phyloP scores from a whole-genome alignment of 2,888 invertebrate species.

The Tortricodes alternella region DNA sequence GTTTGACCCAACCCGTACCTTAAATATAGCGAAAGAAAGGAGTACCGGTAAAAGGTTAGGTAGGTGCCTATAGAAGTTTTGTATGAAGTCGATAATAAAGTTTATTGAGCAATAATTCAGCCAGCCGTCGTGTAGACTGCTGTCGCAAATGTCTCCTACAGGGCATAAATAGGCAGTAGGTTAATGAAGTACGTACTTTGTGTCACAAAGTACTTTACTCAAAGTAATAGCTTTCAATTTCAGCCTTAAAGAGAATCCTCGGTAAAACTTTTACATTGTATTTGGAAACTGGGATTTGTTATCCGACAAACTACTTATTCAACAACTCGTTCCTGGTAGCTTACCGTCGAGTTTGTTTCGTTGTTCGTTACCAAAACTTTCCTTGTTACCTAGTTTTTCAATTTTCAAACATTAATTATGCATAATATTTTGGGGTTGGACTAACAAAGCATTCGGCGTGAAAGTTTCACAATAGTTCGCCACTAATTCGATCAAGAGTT shows the following conservation, averaged over 20 bases:
- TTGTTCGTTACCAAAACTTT: slow-evolving; percentile 11
- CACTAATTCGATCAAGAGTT: not conserved
- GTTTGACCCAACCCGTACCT: too few relatives aligned
- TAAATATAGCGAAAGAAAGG: slow-evolving; percentile 2
- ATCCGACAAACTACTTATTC: not conserved
- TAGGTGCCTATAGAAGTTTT: not conserved
- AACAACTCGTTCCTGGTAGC: slow-evolving; percentile 2
- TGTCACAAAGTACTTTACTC: slow-evolving; percentile 5
- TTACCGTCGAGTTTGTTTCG: not conserved
- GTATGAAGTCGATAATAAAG: slow-evolving; percentile 27
- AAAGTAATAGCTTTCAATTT: slow-evolving; percentile 32
- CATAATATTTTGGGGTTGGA: too few relatives aligned
- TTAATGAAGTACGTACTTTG: slow-evolving; percentile 36
- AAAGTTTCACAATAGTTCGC: not conserved
- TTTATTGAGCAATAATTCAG: slow-evolving; percentile 16
- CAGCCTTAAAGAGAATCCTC: not conserved
- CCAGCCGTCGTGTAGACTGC: slow-evolving; percentile 30
- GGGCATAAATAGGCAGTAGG: slow-evolving; percentile 44
- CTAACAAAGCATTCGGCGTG: not conserved
- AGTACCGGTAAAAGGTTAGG: too few relatives aligned
- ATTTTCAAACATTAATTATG: too few relatives aligned
- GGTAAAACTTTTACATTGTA: slow-evolving; percentile 1
- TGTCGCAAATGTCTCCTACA: slow-evolving; percentile 39
- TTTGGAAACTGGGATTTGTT: not conserved
- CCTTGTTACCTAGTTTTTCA: not conserved